These are phyloP conservation scores for Amazona guildingii DNA, from an alignment of 2,113 vertebrate genomes.

Conservation along the genomic window DNA sequence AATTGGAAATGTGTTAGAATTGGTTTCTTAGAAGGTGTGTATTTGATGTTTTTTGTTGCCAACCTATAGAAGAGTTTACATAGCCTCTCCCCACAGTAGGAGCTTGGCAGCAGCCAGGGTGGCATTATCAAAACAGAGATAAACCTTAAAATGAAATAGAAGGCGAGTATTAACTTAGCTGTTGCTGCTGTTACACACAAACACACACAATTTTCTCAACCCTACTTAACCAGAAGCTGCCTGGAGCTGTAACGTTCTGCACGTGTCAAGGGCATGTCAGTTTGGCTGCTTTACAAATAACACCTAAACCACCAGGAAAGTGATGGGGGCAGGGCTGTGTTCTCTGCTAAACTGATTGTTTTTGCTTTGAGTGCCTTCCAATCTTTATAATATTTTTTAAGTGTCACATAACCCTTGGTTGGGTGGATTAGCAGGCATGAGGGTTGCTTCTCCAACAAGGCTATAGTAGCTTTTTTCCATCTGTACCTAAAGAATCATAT, in stretches of 20 bases:
- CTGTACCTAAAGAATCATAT: neutral
- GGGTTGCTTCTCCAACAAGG: neutral
- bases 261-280: neutral
- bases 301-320: neutral
- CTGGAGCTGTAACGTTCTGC: neutral
- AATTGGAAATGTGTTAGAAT: neutral
- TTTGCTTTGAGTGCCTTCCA: neutral
- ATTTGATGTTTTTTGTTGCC: neutral
- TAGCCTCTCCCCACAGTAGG: neutral
- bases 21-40: neutral
- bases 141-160: neutral
- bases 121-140: neutral
- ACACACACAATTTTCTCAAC: neutral
- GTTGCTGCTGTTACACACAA: neutral
- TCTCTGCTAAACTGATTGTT: neutral
- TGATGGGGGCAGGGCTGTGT: neutral
- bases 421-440: neutral
- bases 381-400: neutral
- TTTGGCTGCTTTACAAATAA: constrained; percentile 3
- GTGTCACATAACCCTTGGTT: neutral
- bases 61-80: neutral
- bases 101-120: neutral
- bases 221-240: neutral
- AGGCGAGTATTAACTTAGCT: neutral
- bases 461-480: neutral